phyloP scores from a whole-genome alignment of 2,888 invertebrate genomes.

The Zonitis immaculata region DNA sequence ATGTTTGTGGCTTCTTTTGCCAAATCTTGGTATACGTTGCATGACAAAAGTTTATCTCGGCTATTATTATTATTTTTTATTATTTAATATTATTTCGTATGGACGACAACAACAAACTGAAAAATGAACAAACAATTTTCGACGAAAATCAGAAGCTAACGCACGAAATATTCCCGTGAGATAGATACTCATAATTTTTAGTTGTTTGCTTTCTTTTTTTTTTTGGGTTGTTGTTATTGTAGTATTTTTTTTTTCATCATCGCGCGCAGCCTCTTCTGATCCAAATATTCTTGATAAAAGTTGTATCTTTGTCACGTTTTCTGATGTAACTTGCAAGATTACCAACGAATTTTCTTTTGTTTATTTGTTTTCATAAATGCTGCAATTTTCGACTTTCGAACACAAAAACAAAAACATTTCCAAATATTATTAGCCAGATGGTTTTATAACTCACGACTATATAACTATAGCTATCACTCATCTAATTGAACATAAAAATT shows the following conservation, averaged over 20 bases:
- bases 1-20: no score
- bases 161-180: slow-evolving; percentile 16
- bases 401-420: not conserved
- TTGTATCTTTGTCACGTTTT: slow-evolving; percentile 26
- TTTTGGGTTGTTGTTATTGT: not conserved
- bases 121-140: no score
- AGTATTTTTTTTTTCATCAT: slow-evolving; percentile 5
- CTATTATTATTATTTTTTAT: not conserved
- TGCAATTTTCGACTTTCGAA: slow-evolving; percentile 4
- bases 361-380: slow-evolving; percentile 4
- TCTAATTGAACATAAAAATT: not conserved
- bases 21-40: no score
- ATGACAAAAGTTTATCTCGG: not conserved
- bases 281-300: slow-evolving; percentile 5
- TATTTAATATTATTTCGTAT: no score
- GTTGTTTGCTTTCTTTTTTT: slow-evolving; percentile 11
- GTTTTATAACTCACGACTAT: not conserved
- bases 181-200: slow-evolving; percentile 10
- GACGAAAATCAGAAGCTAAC: not conserved
- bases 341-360: slow-evolving; percentile 1
- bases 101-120: no score
- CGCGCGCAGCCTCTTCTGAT: not conserved
- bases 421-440: slow-evolving; percentile 2
- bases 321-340: slow-evolving; percentile 17
- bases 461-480: not conserved